Evolutionary conservation across 2,888 invertebrate genomes (phyloP).

Genomic region (Hyles lineata): DNA sequence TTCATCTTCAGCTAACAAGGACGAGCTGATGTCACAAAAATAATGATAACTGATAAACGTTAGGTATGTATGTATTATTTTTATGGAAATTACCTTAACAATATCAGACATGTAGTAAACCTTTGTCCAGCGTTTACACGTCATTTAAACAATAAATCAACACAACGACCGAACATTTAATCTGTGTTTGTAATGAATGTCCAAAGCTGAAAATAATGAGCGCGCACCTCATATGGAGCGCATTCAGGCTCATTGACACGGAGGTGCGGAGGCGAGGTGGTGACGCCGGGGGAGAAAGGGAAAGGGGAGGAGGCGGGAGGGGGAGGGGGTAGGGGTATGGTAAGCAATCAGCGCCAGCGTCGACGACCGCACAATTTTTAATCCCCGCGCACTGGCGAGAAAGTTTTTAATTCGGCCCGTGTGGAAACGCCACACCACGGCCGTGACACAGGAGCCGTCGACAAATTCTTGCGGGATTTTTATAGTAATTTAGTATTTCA

Average conservation of each 20-base stretch:
- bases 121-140: too few species aligned
- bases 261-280: neutral
- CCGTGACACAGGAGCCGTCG: constrained; percentile 25
- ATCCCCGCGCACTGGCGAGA: constrained; percentile 45
- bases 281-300: neutral
- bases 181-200: constrained; percentile 1
- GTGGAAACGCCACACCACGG: constrained; percentile 36
- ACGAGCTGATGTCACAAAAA: too few species aligned
- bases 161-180: neutral
- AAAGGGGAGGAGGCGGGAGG: neutral
- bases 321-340: constrained; percentile 26
- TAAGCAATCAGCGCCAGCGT: constrained; percentile 47
- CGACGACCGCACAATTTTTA: constrained; percentile 50
- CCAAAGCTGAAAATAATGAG: constrained; percentile 4
- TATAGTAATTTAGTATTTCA: neutral
- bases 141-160: neutral
- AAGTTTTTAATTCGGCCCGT: constrained; percentile 61
- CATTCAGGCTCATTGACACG: constrained; percentile 19
- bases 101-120: too few species aligned
- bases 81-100: too few species aligned
- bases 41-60: too few species aligned
- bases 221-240: neutral
- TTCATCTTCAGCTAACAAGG: too few species aligned
- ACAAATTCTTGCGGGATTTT: constrained; percentile 13
- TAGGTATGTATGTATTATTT: too few species aligned